Evolutionary conservation across 2,113 vertebrate species (phyloP).

Genomic region (Cololabis saira): DNA sequence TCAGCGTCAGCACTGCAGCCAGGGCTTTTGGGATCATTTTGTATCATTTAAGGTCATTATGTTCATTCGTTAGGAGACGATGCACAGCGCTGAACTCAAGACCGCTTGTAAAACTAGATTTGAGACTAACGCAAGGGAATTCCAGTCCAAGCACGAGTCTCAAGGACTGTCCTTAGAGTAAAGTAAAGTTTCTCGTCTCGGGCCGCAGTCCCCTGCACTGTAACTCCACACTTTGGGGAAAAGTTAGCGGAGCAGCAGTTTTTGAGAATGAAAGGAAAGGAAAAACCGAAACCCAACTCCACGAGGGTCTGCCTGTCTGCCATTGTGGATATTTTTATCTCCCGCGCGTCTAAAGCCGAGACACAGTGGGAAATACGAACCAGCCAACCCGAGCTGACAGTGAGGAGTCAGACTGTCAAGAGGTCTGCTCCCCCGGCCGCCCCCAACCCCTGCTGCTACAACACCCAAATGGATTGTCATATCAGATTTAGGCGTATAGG

Average conservation of each 20-base stretch:
- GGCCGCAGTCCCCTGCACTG: constrained; percentile 56
- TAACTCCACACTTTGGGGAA: constrained; percentile 74
- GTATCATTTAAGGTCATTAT: too few relatives aligned
- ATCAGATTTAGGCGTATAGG: constrained; percentile 86
- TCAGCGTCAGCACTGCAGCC: too few relatives aligned
- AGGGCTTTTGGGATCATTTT: too few relatives aligned
- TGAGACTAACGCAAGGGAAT: constrained; percentile 7
- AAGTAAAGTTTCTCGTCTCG: constrained; percentile 60
- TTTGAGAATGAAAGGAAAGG: constrained; percentile 81
- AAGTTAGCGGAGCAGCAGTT: constrained; percentile 77
- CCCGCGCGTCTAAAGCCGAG: constrained; percentile 74
- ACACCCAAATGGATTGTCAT: constrained; percentile 83
- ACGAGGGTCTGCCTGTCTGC: constrained; percentile 81
- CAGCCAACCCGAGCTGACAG: constrained; percentile 78
- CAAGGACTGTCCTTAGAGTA: constrained; percentile 72
- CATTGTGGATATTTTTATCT: constrained; percentile 84
- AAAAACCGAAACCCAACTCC: constrained; percentile 76
- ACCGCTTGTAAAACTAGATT: not conserved
- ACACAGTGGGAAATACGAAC: constrained; percentile 80
- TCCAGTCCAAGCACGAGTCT: constrained; percentile 49
- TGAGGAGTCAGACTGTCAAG: constrained; percentile 77
- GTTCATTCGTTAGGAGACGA: not conserved
- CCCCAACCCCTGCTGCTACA: constrained; percentile 64
- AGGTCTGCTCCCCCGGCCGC: constrained; percentile 63
- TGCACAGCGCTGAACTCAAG: not conserved